These are phyloP conservation scores for Phoeniculus purpureus DNA, from an alignment of 2,797 vertebrate genomes.

Conservation along the genomic window DNA sequence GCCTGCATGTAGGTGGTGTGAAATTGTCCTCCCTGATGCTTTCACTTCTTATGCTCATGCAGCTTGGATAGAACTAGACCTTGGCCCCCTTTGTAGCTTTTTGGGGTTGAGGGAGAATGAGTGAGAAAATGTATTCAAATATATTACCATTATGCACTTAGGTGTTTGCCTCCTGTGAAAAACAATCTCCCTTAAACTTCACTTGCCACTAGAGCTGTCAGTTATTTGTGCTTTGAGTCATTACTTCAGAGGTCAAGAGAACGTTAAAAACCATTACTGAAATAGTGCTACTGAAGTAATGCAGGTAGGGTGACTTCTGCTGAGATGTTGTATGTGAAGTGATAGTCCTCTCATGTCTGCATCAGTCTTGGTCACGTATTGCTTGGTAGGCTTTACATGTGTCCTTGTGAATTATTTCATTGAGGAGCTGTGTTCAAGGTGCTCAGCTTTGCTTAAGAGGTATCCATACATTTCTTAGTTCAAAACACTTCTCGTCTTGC, in stretches of 20 bases:
- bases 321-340: neutral
- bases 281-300: neutral
- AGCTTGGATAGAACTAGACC: neutral
- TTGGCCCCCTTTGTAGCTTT: neutral
- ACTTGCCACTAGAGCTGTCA: neutral
- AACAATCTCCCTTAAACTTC: neutral
- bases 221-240: neutral
- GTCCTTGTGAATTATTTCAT: neutral
- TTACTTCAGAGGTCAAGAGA: neutral
- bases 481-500: neutral
- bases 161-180: neutral
- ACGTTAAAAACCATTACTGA: neutral
- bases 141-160: neutral
- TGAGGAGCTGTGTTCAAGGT: neutral
- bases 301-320: neutral
- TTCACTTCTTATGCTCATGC: neutral
- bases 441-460: neutral
- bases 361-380: neutral
- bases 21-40: conserved; percentile 32
- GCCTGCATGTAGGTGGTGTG: conserved; percentile 25
- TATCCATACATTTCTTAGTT: neutral
- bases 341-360: neutral
- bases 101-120: neutral
- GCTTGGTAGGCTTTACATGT: neutral
- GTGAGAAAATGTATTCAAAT: neutral